phyloP scores from a whole-genome alignment of 37 sponge, comb jelly and placozoan genomes.

The Mnemiopsis leidyi region DNA sequence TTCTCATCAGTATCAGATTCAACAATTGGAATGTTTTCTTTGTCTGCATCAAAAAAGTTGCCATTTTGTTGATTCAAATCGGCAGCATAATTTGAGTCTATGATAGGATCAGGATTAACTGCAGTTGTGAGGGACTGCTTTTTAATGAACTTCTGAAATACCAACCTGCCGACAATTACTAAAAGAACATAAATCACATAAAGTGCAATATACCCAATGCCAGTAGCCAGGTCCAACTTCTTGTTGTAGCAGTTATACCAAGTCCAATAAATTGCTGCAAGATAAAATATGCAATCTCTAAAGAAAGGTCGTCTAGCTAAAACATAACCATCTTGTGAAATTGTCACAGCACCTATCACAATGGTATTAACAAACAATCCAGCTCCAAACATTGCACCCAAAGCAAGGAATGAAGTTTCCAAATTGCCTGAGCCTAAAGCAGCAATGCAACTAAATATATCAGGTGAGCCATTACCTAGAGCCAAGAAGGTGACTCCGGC shows the following conservation, averaged over 20 bases:
- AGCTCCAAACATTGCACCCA: constrained; percentile 97
- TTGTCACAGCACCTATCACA: constrained; percentile 83
- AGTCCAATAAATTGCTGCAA: constrained; percentile 80
- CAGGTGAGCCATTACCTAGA: constrained; percentile 95
- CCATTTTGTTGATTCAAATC: neutral
- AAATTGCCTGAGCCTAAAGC: neutral
- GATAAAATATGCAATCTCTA: constrained; percentile 90
- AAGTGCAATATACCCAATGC: constrained; percentile 78
- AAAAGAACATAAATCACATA: constrained; percentile 86
- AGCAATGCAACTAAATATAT: constrained; percentile 91
- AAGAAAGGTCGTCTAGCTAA: constrained; percentile 90
- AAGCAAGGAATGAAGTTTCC: constrained; percentile 70
- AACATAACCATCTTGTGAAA: constrained; percentile 73
- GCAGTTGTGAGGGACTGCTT: neutral
- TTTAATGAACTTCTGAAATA: constrained; percentile 80
- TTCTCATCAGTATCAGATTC: neutral
- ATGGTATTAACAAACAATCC: constrained; percentile 95
- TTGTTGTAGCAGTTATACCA: constrained; percentile 85
- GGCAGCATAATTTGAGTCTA: neutral
- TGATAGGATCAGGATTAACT: neutral
- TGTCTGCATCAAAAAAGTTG: neutral
- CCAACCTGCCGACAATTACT: constrained; percentile 82
- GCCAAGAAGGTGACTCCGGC: constrained; percentile 97
- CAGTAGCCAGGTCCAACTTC: constrained; percentile 69
- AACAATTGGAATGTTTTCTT: neutral